phyloP scores from a whole-genome alignment of 2,888 invertebrate species.

The Sarcophaga caerulescens region DNA sequence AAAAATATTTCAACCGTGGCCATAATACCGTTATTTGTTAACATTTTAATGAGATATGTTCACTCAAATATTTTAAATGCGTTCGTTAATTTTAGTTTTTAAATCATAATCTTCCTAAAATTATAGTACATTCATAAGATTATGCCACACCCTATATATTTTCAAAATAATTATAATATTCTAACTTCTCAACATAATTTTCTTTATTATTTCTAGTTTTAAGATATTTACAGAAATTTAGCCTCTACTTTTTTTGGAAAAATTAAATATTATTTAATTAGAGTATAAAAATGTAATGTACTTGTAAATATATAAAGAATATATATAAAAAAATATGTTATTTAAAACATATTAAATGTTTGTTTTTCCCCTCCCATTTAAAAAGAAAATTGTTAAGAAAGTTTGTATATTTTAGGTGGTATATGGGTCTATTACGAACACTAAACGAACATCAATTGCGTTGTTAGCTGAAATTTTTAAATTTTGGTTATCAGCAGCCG shows the following conservation, averaged over 20 bases:
- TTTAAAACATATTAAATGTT: neutral
- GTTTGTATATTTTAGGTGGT: too few relatives aligned
- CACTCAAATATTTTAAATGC: neutral
- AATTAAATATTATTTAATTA: constrained; percentile 22
- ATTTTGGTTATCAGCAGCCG: too few relatives aligned
- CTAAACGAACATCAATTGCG: too few relatives aligned
- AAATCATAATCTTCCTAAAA: constrained; percentile 49
- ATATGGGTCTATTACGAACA: too few relatives aligned
- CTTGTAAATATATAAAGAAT: constrained; percentile 47
- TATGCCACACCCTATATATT: constrained; percentile 8
- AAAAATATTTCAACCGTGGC: constrained; percentile 23
- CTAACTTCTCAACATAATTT: constrained; percentile 27
- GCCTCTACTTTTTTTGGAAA: constrained; percentile 34
- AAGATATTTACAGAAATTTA: constrained; percentile 48
- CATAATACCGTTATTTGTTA: constrained; percentile 32
- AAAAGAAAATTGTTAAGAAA: too few relatives aligned
- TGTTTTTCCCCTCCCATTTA: too few relatives aligned
- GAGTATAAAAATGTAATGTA: constrained; percentile 15
- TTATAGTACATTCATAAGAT: constrained; percentile 39
- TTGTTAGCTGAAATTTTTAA: too few relatives aligned
- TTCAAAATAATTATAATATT: constrained; percentile 30
- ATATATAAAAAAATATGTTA: constrained; percentile 22
- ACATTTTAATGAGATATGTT: neutral
- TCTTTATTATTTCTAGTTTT: constrained; percentile 31
- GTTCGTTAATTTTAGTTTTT: constrained; percentile 22